Evolutionary conservation across 2,797 vertebrate species (phyloP).

Genomic region (Chaetophractus vellerosus): DNA sequence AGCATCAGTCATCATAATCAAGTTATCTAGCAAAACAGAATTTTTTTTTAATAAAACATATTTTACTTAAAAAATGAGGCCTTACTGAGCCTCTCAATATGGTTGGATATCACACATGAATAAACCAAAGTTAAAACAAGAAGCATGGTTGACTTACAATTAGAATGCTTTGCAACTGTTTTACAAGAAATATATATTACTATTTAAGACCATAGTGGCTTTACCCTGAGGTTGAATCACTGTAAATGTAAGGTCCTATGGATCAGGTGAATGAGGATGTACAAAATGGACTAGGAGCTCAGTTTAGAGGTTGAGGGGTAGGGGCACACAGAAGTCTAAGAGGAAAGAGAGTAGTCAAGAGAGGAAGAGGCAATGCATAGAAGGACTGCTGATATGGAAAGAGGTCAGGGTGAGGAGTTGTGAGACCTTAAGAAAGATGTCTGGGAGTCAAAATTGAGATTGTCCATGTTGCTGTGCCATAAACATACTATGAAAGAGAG

Average conservation of each 20-base stretch:
- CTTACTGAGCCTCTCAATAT: background rate
- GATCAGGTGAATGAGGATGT: background rate
- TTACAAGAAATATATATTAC: conserved; percentile 52
- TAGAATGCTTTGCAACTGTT: conserved; percentile 60
- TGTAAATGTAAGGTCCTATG: background rate
- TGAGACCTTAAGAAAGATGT: background rate
- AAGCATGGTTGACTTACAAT: conserved; percentile 72
- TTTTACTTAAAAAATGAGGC: conserved; percentile 75
- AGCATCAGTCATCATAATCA: no score
- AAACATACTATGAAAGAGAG: no score
- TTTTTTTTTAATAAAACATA: conserved; percentile 72
- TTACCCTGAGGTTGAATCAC: background rate
- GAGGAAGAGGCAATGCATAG: background rate
- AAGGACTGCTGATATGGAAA: background rate
- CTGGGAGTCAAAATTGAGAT: background rate
- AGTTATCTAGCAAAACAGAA: no score
- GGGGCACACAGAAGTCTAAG: no score
- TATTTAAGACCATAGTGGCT: background rate
- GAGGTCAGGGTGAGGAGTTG: background rate
- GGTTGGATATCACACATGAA: background rate
- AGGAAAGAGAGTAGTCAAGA: background rate
- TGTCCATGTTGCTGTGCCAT: background rate
- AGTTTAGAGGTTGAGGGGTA: background rate
- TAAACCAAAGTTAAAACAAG: conserved; percentile 31
- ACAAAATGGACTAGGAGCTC: background rate